Evolutionary conservation across 2,888 invertebrate species (phyloP).

Genomic region (Lasioglossum figueresi): DNA sequence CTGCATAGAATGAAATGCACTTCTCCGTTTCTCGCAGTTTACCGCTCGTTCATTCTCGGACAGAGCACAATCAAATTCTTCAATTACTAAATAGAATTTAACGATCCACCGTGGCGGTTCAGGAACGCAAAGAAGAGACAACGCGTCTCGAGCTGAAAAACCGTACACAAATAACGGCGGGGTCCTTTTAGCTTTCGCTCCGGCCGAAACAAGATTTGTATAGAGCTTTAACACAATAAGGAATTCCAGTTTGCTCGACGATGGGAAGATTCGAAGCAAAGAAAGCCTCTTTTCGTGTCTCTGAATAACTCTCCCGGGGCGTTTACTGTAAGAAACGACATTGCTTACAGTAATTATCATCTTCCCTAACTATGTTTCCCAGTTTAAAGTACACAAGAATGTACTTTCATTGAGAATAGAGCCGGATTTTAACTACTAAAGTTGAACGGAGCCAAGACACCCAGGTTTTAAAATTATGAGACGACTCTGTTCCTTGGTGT

Average conservation of each 20-base stretch:
- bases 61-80: slow-evolving; percentile 7
- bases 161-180: background rate
- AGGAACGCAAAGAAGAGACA: background rate
- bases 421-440: background rate
- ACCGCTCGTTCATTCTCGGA: background rate
- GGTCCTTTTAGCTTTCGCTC: slow-evolving; percentile 3
- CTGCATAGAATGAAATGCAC: background rate
- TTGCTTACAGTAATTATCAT: slow-evolving; percentile 45
- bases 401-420: background rate
- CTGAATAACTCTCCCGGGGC: slow-evolving; percentile 16
- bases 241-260: slow-evolving; percentile 3
- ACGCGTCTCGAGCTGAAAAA: background rate
- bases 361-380: slow-evolving; percentile 20
- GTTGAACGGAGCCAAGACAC: background rate
- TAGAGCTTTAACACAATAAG: slow-evolving; percentile 44
- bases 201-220: slow-evolving; percentile 40
- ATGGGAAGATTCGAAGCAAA: background rate
- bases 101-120: slow-evolving; percentile 14
- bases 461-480: background rate
- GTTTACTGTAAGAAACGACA: slow-evolving; percentile 35
- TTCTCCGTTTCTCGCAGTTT: background rate
- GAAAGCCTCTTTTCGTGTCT: slow-evolving; percentile 1
- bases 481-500: background rate
- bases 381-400: background rate
- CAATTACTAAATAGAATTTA: slow-evolving; percentile 16